phyloP scores from a whole-genome alignment of 1,140 invertebrate genomes.

The Pseudobourletiella spinata region DNA sequence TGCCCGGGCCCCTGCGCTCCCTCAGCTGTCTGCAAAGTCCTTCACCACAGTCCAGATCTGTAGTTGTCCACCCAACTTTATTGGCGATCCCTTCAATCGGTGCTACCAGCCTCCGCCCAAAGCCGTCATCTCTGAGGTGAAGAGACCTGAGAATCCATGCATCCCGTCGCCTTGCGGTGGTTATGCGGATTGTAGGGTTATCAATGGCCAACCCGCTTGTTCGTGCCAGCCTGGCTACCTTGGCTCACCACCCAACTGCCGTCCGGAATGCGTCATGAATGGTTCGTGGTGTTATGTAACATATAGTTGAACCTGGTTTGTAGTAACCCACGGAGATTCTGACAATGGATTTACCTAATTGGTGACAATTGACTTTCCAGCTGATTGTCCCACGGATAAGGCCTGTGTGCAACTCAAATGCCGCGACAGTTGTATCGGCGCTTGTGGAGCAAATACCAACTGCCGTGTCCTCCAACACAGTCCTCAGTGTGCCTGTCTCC shows the following conservation, averaged over 20 bases:
- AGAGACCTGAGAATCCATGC: constrained; percentile 18
- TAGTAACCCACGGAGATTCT: constrained; percentile 40
- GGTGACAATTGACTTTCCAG: constrained; percentile 40
- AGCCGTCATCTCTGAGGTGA: constrained; percentile 42
- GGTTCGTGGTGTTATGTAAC: constrained; percentile 42
- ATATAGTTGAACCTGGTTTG: constrained; percentile 59
- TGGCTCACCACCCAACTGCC: constrained; percentile 37
- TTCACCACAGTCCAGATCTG: constrained; percentile 65
- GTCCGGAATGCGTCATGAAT: constrained; percentile 44
- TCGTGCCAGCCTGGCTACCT: constrained; percentile 46
- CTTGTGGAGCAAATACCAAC: constrained; percentile 36
- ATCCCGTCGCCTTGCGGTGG: constrained; percentile 68
- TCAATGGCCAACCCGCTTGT: constrained; percentile 70
- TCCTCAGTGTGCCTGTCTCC: constrained; percentile 55
- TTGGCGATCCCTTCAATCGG: constrained; percentile 22
- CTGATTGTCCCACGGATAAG: constrained; percentile 58
- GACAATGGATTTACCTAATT: not conserved
- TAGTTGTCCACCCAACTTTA: constrained; percentile 52
- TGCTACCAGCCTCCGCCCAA: constrained; percentile 48
- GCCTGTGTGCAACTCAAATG: constrained; percentile 68
- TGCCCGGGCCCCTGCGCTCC: constrained; percentile 64
- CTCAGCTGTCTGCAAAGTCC: constrained; percentile 44
- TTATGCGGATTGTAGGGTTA: constrained; percentile 64
- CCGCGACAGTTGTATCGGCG: constrained; percentile 53
- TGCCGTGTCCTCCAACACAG: constrained; percentile 41